These are phyloP conservation scores for Henricia sp. DNA, from an alignment of 53 echinoderm and acorn worm species.

Conservation along the genomic window DNA sequence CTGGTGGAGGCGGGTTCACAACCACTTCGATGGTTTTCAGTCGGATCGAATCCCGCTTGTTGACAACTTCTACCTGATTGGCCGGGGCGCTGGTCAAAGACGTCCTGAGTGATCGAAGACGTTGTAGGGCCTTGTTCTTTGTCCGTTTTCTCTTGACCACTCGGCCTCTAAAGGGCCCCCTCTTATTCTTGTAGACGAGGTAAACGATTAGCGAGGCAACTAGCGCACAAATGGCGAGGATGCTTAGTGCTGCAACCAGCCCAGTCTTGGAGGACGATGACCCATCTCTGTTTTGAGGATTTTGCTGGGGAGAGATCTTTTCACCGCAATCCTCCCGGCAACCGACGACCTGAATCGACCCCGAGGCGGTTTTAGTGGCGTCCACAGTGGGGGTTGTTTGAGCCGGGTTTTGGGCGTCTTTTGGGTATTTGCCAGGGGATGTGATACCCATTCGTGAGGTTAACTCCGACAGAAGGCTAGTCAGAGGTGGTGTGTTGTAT, in stretches of 20 bases:
- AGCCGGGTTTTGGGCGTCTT: neutral
- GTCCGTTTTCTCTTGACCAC: slow-evolving; percentile 32
- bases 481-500: too few species aligned
- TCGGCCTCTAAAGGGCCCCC: slow-evolving; percentile 11
- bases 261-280: neutral
- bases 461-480: neutral
- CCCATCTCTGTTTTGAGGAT: neutral
- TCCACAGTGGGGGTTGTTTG: neutral
- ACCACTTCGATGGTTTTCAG: slow-evolving; percentile 80
- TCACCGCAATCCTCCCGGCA: slow-evolving; percentile 15
- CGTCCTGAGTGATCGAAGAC: slow-evolving; percentile 11
- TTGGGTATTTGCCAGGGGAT: too few species aligned
- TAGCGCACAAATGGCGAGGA: slow-evolving; percentile 19
- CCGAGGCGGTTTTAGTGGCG: neutral
- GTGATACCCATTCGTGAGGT: neutral
- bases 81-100: neutral
- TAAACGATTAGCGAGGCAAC: neutral
- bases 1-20: slow-evolving; percentile 86
- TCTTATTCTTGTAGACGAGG: slow-evolving; percentile 17
- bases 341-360: neutral
- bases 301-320: slow-evolving; percentile 20
- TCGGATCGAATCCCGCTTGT: slow-evolving; percentile 38
- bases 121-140: slow-evolving; percentile 31
- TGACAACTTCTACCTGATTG: slow-evolving; percentile 23
- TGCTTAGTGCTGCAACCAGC: slow-evolving; percentile 12